Percentiles rank a stretch among this genome's conserved stretches.
These are phyloP conservation scores for Acronicta psi DNA, from an alignment of 2,888 invertebrate species.

Conservation along the genomic window DNA sequence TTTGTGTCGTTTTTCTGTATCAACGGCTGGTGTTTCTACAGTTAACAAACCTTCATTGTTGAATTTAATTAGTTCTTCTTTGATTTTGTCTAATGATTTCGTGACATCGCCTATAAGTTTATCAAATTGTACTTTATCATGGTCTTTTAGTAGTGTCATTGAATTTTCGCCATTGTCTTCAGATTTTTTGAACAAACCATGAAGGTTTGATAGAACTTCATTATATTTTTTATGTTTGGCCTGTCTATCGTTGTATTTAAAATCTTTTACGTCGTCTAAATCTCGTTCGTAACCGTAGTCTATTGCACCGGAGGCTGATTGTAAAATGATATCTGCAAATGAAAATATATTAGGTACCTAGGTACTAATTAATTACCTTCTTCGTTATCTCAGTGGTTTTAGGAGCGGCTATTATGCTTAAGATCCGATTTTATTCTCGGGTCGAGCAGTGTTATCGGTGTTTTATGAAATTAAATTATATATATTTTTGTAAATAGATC, in stretches of 20 bases:
- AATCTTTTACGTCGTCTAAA: neutral
- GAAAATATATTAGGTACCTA: too few species aligned
- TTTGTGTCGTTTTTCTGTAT: slow-evolving; percentile 11
- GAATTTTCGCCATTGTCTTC: neutral
- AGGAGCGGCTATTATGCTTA: too few species aligned
- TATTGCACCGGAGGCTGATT: neutral
- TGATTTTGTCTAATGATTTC: slow-evolving; percentile 13
- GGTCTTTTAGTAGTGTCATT: neutral
- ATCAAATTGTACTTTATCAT: neutral
- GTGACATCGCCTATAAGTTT: slow-evolving; percentile 7
- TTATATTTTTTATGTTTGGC: neutral
- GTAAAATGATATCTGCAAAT: slow-evolving; percentile 23
- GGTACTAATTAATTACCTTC: too few species aligned
- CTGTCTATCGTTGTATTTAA: neutral
- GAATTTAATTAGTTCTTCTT: slow-evolving; percentile 10
- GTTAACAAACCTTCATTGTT: slow-evolving; percentile 13
- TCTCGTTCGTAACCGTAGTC: slow-evolving; percentile 16
- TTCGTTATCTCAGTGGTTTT: too few species aligned
- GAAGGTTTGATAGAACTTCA: slow-evolving; percentile 11
- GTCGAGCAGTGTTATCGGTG: too few species aligned
- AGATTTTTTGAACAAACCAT: neutral
- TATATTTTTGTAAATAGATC: too few species aligned
- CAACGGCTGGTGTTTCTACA: neutral
- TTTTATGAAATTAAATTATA: too few species aligned
- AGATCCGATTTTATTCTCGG: too few species aligned